Evolutionary conservation across 2,113 vertebrate species (phyloP), one percentile per base, ranked within the genome.

Genomic region (Haemorhous mexicanus): DNA sequence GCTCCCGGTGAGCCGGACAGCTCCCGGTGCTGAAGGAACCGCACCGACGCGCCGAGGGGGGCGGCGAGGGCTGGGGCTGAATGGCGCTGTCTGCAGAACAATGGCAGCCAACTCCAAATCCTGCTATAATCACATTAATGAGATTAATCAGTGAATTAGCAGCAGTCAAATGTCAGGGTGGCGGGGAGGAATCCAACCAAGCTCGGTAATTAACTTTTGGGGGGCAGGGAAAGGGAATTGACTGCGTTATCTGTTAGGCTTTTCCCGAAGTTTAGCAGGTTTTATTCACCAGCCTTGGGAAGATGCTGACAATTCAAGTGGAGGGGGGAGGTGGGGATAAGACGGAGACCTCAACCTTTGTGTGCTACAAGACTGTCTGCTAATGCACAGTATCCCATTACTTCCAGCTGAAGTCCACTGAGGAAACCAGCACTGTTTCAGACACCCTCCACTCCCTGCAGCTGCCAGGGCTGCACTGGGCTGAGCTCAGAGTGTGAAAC

Each of bases 141-240:
- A 98, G 98, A 98, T 98, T 98, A 98, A 98, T 98, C 98, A 98
- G 98, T 95, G 98, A 99, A 98, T 98, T 98, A 98, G 98, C 98
- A 97, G 98, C 97, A 98, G 98, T 98, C 98, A 98, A 98, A 98
- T 98, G 98, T 98, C 98, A 98, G 97, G 96, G 97, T 98, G 97
- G 97, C 88, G 52, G 97, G 96, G 95, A 98, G 97, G 97, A 97
- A 98, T 96, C 97, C 96, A 97, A 96, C 96, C 97, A 97, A 97
- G 97, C 97, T 96, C 91, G 91, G 97, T 98, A 98, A 98, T 98
- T 98, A 98, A 98, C 98, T 98, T 98, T 98, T 52, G 67, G 67
- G 91, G 87, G 80, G 77, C 85, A 95, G 91, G 76, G 73, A 68
- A 50, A 82, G 62, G 52, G 74, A 82, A 59, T 41, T 24, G 44